Evolutionary conservation across 2,888 invertebrate genomes (phyloP).

Genomic region (Ormia ochracea): DNA sequence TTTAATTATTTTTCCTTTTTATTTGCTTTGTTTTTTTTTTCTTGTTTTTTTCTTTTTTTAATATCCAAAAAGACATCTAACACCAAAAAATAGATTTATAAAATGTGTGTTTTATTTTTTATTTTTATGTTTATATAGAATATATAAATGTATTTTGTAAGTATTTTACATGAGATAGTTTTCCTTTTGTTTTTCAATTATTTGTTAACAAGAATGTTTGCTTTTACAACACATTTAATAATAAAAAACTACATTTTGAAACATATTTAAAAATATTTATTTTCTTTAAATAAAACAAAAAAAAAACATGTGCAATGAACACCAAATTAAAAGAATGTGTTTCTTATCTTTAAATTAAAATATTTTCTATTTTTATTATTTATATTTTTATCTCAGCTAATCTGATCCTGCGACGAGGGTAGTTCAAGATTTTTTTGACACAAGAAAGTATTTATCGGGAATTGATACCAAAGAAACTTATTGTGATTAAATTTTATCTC

Average conservation of each 20-base stretch:
- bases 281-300: background rate
- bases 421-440: too few relatives aligned
- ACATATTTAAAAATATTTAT: background rate
- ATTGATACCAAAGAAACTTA: too few relatives aligned
- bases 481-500: too few relatives aligned
- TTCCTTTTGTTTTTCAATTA: constrained; percentile 40
- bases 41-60: constrained; percentile 65
- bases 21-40: constrained; percentile 66
- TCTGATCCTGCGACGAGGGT: too few relatives aligned
- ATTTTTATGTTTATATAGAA: constrained; percentile 65
- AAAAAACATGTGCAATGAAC: background rate
- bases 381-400: too few relatives aligned
- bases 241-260: constrained; percentile 10
- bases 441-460: too few relatives aligned
- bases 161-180: constrained; percentile 72
- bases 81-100: constrained; percentile 76
- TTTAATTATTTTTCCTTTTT: too few relatives aligned
- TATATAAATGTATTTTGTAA: constrained; percentile 60
- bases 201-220: constrained; percentile 68
- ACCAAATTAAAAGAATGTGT: too few relatives aligned
- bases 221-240: constrained; percentile 17
- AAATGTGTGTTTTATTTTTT: constrained; percentile 63
- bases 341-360: too few relatives aligned
- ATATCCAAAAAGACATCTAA: constrained; percentile 77
- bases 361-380: too few relatives aligned